Evolutionary conservation across 2,113 vertebrate species (phyloP).

Genomic region (Pongo pygmaeus): DNA sequence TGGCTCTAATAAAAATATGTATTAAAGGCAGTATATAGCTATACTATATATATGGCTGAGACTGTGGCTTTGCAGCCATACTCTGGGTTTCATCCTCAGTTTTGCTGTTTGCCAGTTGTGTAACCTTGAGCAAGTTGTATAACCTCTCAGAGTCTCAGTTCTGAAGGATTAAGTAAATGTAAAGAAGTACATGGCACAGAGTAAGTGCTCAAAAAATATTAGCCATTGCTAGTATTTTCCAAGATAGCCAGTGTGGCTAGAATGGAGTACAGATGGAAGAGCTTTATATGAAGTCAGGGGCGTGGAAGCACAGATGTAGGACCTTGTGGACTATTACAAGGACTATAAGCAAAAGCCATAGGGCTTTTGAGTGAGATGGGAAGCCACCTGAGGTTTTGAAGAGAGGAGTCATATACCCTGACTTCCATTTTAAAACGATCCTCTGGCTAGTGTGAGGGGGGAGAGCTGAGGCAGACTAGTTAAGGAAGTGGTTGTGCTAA

Average conservation of each 20-base stretch:
- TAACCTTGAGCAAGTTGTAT: background rate
- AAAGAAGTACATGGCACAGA: background rate
- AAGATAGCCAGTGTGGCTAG: too few relatives aligned
- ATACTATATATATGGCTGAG: background rate
- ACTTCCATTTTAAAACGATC: background rate
- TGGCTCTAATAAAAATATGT: background rate
- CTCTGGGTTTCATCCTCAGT: rapidly evolving
- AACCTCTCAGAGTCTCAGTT: background rate
- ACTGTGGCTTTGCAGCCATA: background rate
- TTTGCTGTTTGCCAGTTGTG: background rate
- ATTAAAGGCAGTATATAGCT: background rate
- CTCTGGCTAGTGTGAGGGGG: background rate
- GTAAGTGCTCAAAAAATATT: background rate
- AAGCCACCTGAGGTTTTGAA: background rate
- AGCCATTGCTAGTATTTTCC: background rate
- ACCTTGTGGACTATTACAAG: background rate
- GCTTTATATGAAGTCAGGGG: background rate
- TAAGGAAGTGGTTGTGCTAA: background rate
- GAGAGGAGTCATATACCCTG: background rate
- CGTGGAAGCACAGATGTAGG: background rate
- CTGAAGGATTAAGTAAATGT: background rate
- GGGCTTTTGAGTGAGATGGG: background rate
- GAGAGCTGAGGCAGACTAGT: background rate
- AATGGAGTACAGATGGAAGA: background rate
- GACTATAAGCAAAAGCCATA: too few relatives aligned